Percentiles rank a stretch among this genome's conserved stretches.
Evolutionary conservation across 2,797 vertebrate genomes (phyloP).

Genomic region (Danio choprae): DNA sequence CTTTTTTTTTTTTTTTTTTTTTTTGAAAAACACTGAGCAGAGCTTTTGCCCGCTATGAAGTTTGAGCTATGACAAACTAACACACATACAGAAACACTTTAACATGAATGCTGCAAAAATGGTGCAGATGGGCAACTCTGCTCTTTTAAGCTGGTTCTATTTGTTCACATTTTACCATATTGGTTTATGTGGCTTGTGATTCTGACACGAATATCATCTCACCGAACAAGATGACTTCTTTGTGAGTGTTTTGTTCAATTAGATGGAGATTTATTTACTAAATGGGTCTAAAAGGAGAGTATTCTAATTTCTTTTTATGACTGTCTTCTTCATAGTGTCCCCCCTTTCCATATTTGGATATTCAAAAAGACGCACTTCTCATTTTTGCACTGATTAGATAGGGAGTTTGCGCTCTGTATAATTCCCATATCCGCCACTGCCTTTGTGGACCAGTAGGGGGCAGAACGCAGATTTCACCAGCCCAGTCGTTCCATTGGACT

Average conservation of each 20-base stretch:
- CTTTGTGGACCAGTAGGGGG: conserved; percentile 49
- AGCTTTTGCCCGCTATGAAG: conserved; percentile 49
- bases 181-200: conserved; percentile 32
- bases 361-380: conserved; percentile 18
- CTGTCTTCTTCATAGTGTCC: background rate
- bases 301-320: background rate
- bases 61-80: conserved; percentile 42
- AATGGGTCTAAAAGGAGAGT: conserved; percentile 12
- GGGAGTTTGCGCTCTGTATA: background rate
- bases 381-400: conserved; percentile 40
- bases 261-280: background rate
- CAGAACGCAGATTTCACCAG: conserved; percentile 44
- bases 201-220: conserved; percentile 11
- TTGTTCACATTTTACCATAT: conserved; percentile 38
- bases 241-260: conserved; percentile 34
- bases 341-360: background rate
- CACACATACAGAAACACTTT: conserved; percentile 24
- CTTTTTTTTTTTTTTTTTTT: conserved; percentile 54
- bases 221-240: background rate
- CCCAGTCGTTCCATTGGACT: background rate
- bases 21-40: conserved; percentile 55
- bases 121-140: conserved; percentile 5
- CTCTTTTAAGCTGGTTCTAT: conserved; percentile 35
- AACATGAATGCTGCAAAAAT: background rate
- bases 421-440: conserved; percentile 8